Base-by-base conservation (phyloP, 1,140 invertebrate genomes). In the Acromyrmex echinatior region DNA sequence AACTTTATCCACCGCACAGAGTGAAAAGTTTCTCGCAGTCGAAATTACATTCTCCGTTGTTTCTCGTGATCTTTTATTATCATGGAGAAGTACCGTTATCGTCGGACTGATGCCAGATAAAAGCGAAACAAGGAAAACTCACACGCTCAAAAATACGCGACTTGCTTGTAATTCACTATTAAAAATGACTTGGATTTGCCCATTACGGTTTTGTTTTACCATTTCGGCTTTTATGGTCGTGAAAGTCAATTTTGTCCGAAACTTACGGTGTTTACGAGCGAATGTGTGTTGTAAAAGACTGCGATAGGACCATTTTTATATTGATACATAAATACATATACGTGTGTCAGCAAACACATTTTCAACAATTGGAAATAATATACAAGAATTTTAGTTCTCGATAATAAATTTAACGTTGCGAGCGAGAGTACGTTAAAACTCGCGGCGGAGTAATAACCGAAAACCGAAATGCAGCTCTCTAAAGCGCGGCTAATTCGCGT, bases 241-340 rank as follows among this genome's bases (percentile, higher is more conserved):
- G 53, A 81, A 81, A 71, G 66, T 71, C 53, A 81, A 81, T 81
- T 71, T 71, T 53, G 66, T 12, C 35, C 35, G 51, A 71, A 71
- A 25, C 66, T 60, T 71, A 68, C 31, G 45, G 31, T 70, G 49
- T 81, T 81, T 81, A 71, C 39, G 65, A 71, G 51, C 66, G 66
- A 60, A 71, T 58, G 10, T 58, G n/a, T 28, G 56, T 25, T 71
- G 18, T 65, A 12, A 4, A 21, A 16, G 66, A 25, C n/a, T 16
- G 45, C 7, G 9, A 28, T 16, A 5, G 49, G n/a, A 25, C 4
- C 5, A 7, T 65, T 35, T 28, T n/a, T 35, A n/a, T 31, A 45
- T 10, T 45, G 2, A 53, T 10, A 25, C 31, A 62, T 39, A 60
- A 14, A 53, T 16, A 35, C 25, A 12, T 56, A 28, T 1, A 39